These are phyloP conservation scores for Propithecus deckenii DNA, from an alignment of 2,797 vertebrate species.

Conservation along the genomic window DNA sequence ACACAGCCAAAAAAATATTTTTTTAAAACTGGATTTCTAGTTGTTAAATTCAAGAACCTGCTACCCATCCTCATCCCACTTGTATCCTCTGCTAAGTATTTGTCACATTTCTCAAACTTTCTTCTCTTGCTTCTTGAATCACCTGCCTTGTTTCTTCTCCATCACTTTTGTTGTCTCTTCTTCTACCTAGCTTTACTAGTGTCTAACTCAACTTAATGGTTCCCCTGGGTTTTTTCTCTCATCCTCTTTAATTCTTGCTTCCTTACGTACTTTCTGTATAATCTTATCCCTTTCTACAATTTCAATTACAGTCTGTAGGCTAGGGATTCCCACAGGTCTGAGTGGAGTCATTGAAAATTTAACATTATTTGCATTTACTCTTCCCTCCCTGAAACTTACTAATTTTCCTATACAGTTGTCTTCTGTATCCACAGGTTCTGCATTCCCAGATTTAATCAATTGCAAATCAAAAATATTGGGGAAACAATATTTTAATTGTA, in stretches of 20 bases:
- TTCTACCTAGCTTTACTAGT: background rate
- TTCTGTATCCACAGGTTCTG: background rate
- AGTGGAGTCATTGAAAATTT: background rate
- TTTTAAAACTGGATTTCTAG: background rate
- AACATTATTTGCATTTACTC: background rate
- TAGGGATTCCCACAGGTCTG: background rate
- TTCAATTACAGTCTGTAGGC: background rate
- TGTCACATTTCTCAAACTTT: background rate
- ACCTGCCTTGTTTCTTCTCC: background rate
- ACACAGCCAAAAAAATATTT: background rate
- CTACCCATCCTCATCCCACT: background rate
- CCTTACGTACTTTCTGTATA: background rate
- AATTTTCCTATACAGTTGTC: background rate
- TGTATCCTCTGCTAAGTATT: background rate
- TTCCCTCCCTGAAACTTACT: background rate
- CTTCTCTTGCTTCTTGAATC: background rate
- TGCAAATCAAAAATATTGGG: background rate
- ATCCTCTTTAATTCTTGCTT: background rate
- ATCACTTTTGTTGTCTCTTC: background rate
- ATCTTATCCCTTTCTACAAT: background rate
- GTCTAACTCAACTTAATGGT: background rate
- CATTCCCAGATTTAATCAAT: background rate
- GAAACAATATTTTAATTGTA: no score
- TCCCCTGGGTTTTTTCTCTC: background rate
- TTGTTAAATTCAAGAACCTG: background rate